phyloP scores from a whole-genome alignment of 2,113 vertebrate species.

The Tachysurus fulvidraco region DNA sequence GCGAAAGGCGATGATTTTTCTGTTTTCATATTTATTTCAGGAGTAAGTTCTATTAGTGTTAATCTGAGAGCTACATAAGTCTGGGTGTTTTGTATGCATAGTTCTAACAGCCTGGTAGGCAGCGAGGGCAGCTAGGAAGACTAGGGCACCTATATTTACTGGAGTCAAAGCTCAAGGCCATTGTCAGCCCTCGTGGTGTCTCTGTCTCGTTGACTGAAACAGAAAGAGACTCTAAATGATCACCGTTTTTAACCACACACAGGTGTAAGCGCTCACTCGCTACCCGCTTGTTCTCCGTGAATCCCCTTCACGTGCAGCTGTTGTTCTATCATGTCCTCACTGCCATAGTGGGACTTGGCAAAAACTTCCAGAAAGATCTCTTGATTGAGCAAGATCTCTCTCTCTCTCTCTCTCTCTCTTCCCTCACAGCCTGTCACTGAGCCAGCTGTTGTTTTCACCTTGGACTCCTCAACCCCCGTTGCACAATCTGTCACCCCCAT shows the following conservation, averaged over 20 bases:
- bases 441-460: conserved; percentile 46
- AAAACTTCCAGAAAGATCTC: no score
- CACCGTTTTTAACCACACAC: not conserved
- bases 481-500: conserved; percentile 70
- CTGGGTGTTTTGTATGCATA: not conserved
- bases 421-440: conserved; percentile 69
- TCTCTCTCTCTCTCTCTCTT: not conserved
- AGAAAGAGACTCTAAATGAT: not conserved
- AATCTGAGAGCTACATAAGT: not conserved
- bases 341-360: not conserved
- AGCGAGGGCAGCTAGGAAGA: not conserved
- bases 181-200: not conserved
- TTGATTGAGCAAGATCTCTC: not conserved
- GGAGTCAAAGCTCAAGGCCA: not conserved
- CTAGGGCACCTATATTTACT: not conserved
- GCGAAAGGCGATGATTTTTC: not conserved
- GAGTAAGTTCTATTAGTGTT: not conserved
- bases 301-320: not conserved
- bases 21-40: not conserved
- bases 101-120: not conserved
- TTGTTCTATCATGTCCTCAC: not conserved
- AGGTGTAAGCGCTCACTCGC: not conserved
- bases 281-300: not conserved
- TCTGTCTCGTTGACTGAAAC: not conserved
- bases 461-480: conserved; percentile 54